Evolutionary conservation across 64 coral and sea anemone species (phyloP).

Genomic region (Stichodactyla mertensii): DNA sequence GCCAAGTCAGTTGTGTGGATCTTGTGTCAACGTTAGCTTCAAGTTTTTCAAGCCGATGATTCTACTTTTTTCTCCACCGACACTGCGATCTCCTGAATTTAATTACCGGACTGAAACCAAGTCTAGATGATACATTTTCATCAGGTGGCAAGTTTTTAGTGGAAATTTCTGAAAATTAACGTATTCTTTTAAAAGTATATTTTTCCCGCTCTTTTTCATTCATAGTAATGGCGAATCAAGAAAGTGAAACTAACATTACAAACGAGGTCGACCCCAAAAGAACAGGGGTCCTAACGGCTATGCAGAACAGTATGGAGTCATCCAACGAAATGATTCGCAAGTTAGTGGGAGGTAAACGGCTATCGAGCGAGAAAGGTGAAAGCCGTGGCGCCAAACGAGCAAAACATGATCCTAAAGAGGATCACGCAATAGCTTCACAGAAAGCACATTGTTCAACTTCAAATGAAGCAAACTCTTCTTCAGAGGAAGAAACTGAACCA

Average conservation of each 20-base stretch:
- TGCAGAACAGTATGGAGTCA: constrained; percentile 2
- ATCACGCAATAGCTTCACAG: constrained; percentile 31
- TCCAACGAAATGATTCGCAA: constrained; percentile 7
- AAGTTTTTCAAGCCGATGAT: too few relatives aligned
- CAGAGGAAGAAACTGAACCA: constrained; percentile 24
- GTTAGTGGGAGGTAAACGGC: constrained; percentile 5
- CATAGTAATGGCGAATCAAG: background rate
- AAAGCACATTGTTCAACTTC: constrained; percentile 34
- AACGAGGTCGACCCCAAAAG: background rate
- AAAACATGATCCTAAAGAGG: constrained; percentile 15
- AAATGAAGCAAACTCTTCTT: constrained; percentile 25
- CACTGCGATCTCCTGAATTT: too few relatives aligned
- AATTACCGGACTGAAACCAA: too few relatives aligned
- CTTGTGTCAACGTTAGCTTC: background rate
- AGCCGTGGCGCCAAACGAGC: background rate
- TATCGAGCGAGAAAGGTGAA: background rate
- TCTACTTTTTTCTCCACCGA: too few relatives aligned
- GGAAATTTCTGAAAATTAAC: too few relatives aligned
- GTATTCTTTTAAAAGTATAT: background rate
- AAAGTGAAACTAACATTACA: background rate
- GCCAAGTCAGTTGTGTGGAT: background rate
- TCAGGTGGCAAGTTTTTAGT: too few relatives aligned
- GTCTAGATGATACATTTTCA: too few relatives aligned
- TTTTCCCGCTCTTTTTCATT: background rate
- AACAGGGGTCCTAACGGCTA: background rate